phyloP scores from a whole-genome alignment of 2,888 invertebrate genomes.

The Dyspetes luteomarginatus region DNA sequence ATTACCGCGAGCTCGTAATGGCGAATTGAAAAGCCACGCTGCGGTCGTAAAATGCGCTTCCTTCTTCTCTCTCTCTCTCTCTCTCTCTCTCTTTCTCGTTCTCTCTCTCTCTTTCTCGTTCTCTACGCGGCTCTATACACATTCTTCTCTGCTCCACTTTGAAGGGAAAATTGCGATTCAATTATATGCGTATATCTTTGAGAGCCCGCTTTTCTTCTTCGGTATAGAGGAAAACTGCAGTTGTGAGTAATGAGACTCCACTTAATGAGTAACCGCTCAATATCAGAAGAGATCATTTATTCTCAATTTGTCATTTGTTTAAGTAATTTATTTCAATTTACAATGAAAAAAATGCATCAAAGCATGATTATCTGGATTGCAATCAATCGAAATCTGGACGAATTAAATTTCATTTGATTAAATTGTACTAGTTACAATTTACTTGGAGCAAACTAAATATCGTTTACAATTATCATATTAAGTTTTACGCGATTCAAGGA shows the following conservation, averaged over 20 bases:
- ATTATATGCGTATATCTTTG: not conserved
- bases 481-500: too few relatives aligned
- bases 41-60: constrained; percentile 49
- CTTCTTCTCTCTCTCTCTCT: constrained; percentile 15
- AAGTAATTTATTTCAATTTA: too few relatives aligned
- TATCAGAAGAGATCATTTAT: too few relatives aligned
- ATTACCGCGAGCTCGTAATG: constrained; percentile 50
- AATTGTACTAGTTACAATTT: too few relatives aligned
- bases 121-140: constrained; percentile 28
- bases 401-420: too few relatives aligned
- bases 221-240: too few relatives aligned
- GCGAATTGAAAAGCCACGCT: constrained; percentile 57
- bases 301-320: too few relatives aligned
- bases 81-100: not conserved
- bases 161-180: not conserved
- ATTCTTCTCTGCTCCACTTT: constrained; percentile 36
- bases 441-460: too few relatives aligned
- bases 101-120: not conserved
- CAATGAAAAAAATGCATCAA: too few relatives aligned
- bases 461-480: too few relatives aligned
- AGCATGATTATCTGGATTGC: too few relatives aligned
- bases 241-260: not conserved
- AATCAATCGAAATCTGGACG: too few relatives aligned
- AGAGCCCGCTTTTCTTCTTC: not conserved
- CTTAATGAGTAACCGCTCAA: constrained; percentile 5